Evolutionary conservation across 1,140 invertebrate genomes (phyloP).

Genomic region (Idris sp.): DNA sequence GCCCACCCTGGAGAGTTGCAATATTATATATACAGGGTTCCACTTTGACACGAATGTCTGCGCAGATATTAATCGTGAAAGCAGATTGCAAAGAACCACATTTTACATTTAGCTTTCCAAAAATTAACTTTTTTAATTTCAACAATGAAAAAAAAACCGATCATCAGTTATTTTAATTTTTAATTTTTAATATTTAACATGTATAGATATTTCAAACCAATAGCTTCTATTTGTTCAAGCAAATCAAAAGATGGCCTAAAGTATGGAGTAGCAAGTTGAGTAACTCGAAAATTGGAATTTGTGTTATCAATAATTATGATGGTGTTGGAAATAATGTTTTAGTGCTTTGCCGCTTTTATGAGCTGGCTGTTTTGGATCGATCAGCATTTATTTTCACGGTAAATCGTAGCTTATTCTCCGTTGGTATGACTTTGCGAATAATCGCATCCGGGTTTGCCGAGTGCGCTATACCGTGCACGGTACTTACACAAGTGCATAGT

Average conservation of each 20-base stretch:
- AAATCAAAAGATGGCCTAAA: slow-evolving; percentile 1
- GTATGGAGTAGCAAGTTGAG: slow-evolving; percentile 4
- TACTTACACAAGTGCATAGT: slow-evolving; percentile 41
- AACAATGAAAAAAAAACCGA: too few species aligned
- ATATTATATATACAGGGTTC: slow-evolving; percentile 38
- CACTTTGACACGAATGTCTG: slow-evolving; percentile 38
- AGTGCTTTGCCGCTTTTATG: slow-evolving; percentile 23
- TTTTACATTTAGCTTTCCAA: background rate
- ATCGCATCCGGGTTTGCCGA: slow-evolving; percentile 52
- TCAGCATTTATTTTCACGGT: slow-evolving; percentile 49
- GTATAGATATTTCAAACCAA: too few species aligned
- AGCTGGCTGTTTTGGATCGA: slow-evolving; percentile 33
- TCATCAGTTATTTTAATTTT: too few species aligned
- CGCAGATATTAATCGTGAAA: slow-evolving; percentile 21
- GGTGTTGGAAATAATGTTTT: slow-evolving; percentile 22
- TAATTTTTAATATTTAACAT: too few species aligned
- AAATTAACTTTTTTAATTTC: background rate
- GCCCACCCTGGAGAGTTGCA: slow-evolving; percentile 63
- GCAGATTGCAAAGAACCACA: slow-evolving; percentile 9
- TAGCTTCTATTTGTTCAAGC: background rate
- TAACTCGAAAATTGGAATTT: slow-evolving; percentile 22
- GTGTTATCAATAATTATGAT: slow-evolving; percentile 33
- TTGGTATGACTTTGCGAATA: slow-evolving; percentile 56
- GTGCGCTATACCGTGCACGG: slow-evolving; percentile 17
- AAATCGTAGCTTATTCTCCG: slow-evolving; percentile 39